phyloP scores from a whole-genome alignment of 2,797 vertebrate genomes.

The Pampus argenteus region DNA sequence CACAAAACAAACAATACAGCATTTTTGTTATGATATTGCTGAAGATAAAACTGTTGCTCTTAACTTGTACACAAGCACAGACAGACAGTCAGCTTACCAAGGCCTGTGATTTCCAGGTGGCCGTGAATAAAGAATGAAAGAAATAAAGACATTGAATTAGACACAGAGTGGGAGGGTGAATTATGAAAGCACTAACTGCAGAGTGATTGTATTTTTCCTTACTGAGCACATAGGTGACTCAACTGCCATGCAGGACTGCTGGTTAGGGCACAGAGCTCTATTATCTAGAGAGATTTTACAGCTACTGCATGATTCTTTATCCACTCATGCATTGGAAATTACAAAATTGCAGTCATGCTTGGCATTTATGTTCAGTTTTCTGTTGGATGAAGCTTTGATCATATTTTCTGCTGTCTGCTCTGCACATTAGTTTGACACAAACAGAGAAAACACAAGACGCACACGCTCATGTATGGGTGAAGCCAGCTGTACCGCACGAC shows the following conservation, averaged over 20 bases:
- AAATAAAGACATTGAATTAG: constrained; percentile 74
- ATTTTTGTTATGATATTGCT: not conserved
- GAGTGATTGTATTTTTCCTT: constrained; percentile 61
- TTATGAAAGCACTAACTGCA: constrained; percentile 68
- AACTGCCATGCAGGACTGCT: constrained; percentile 86
- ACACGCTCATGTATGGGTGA: constrained; percentile 75
- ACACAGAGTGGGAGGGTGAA: constrained; percentile 22
- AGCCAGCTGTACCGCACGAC: constrained; percentile 76
- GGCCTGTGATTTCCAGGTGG: constrained; percentile 88
- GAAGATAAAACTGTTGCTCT: not conserved
- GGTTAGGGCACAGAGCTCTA: constrained; percentile 66
- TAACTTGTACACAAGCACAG: not conserved
- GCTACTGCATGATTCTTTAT: constrained; percentile 75
- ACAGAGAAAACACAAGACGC: constrained; percentile 71
- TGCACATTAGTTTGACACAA: constrained; percentile 78
- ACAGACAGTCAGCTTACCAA: constrained; percentile 82
- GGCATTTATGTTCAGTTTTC: constrained; percentile 73
- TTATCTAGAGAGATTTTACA: constrained; percentile 68
- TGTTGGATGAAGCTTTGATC: constrained; percentile 79
- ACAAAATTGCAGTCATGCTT: constrained; percentile 86
- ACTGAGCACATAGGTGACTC: constrained; percentile 75
- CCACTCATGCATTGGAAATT: constrained; percentile 82
- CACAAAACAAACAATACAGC: not conserved
- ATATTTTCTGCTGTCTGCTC: constrained; percentile 85
- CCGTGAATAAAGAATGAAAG: constrained; percentile 71